Evolutionary conservation across 1,140 invertebrate genomes (phyloP), one percentile per base, ranked within the genome.

Genomic region (Eumaeus atala): DNA sequence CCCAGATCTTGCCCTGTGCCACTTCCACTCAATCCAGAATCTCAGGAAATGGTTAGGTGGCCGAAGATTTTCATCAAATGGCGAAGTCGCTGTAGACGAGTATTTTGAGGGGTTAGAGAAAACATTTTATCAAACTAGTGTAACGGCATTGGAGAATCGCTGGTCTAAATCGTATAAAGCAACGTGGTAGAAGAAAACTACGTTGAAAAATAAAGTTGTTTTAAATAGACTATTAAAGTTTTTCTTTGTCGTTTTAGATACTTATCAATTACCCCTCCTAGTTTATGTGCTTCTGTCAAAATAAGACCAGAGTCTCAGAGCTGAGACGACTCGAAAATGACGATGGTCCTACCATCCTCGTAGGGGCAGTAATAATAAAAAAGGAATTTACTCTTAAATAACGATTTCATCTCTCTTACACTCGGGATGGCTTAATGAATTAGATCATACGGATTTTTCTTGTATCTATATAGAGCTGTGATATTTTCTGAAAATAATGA

Each of bases 371-470:
- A 10, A 37, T n/a, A n/a, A 16, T 44, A 16, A 9, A 9, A 9
- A 14, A 44, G 7, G 40, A 44, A 44, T 44, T 44, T 14, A 16
- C 40, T 44, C 16, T 44, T 14, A 44, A 44, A 44, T 44, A 44
- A 44, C 40, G 9, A 40, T 40, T 40, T 40, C 17, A 14, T 16
- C 12, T 5, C 14, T 9, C 14, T 16, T 16, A 28, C 14, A 7
- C 40, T 42, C 5, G 40, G 9, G 12, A 44, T 44, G 17, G 40
- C 40, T 7, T 16, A 44, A 44, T 56, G 60, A 68, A 75, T 70
- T 75, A 67, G 66, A 67, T 65, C 67, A 59, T 56, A 67, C 66
- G 62, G 21, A 28, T 61, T 59, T 56, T 55, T 55, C 51, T 7
- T 8, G 16, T 38, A 67, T 54, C 53, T 58, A 21, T 63, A 59